Percentiles rank a stretch among this genome's conserved stretches.
Evolutionary conservation across 2,113 vertebrate genomes (phyloP).

Genomic region (Hippoglossus stenolepis): DNA sequence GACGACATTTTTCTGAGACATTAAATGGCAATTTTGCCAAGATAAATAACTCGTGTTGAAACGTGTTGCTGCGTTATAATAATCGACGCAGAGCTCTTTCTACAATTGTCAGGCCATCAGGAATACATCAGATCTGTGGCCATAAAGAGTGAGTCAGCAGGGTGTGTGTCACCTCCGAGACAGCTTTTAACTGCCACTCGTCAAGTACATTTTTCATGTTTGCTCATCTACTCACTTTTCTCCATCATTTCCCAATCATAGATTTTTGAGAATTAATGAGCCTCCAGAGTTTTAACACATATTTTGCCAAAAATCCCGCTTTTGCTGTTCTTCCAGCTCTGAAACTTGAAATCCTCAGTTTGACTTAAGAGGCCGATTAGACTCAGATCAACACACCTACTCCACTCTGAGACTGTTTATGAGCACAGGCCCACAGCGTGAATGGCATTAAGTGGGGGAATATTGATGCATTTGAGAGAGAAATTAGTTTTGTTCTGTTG

Average conservation of each 20-base stretch:
- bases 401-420: constrained; percentile 44
- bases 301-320: constrained; percentile 11
- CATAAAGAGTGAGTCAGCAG: constrained; percentile 48
- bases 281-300: constrained; percentile 13
- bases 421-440: constrained; percentile 53
- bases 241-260: constrained; percentile 34
- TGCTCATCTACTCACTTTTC: constrained; percentile 29
- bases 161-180: constrained; percentile 36
- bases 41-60: constrained; percentile 19
- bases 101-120: constrained; percentile 18
- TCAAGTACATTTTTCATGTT: constrained; percentile 29
- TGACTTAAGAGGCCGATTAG: constrained; percentile 51
- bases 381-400: constrained; percentile 55
- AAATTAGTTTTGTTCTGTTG: constrained; percentile 3
- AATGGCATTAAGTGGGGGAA: constrained; percentile 48
- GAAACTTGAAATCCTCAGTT: constrained; percentile 36
- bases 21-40: constrained; percentile 2
- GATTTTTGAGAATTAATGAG: constrained; percentile 51
- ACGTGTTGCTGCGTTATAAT: neutral
- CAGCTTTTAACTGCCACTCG: constrained; percentile 28
- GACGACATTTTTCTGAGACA: constrained; percentile 20
- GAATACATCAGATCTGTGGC: constrained; percentile 27
- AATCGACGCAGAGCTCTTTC: neutral
- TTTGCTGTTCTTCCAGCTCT: constrained; percentile 11
- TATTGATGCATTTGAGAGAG: constrained; percentile 18